Base-by-base conservation (phyloP, 2,888 invertebrate species). In the Tuta absoluta region DNA sequence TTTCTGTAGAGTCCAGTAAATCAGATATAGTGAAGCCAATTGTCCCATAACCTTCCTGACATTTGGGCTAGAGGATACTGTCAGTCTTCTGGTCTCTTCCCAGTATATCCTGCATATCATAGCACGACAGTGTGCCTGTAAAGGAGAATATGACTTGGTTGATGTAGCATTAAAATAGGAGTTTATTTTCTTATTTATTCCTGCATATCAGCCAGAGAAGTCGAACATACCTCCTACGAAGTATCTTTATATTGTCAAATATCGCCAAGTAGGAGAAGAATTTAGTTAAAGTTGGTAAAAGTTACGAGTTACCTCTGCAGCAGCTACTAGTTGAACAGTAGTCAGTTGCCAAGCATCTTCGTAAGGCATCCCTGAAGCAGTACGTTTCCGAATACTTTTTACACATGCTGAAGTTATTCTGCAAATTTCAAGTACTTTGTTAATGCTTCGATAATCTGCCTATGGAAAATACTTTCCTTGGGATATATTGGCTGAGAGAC, bases 261-360 rank as follows among this genome's bases (percentile, higher is more conserved):
- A n/a, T n/a, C 11, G 11, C 1, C 1, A 5, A 11, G 11, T 10
- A 1, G 38, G 8, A 3, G n/a, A 14, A 14, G 41, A 1, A 12
- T n/a, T 7, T n/a, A n/a, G 12, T 41, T 14, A 41, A 41, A 1
- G 14, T 3, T 14, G 1, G 2, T n/a, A 11, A 45, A 17, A 37
- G 8, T 11, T 37, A 37, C 12, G 14, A 17, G n/a, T 75, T 89
- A 95, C 95, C 90, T 97, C 96, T 10, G 98, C 96, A 24, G 97
- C 96, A 65, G 94, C 93, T 2, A 95, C 94, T 19, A 98, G 86
- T 79, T 96, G 95, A 62, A 98, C 95, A 0, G 97, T 96, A 1
- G 95, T 94, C 69, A 93, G 84, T 82, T 98, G 97, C 94, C 97
- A 97, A 0, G 98, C 97, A 72, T 96, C 95, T 80, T 97, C 96